phyloP scores from a whole-genome alignment of 2,888 invertebrate genomes.

The Leptodirus hochenwartii region DNA sequence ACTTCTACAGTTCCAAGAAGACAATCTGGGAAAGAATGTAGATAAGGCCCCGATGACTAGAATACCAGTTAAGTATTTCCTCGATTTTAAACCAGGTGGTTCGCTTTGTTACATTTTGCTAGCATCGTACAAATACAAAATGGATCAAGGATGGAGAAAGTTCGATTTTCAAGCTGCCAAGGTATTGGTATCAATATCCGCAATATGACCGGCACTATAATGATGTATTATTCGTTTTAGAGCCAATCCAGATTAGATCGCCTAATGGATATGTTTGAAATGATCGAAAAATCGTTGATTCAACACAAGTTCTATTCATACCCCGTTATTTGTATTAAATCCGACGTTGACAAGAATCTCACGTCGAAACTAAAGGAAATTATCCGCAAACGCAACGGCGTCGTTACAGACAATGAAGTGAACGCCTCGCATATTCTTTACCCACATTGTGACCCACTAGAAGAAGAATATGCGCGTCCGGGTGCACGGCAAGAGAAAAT shows the following conservation, averaged over 20 bases:
- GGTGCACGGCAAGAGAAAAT: constrained; percentile 53
- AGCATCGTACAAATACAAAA: constrained; percentile 88
- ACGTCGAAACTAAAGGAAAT: constrained; percentile 72
- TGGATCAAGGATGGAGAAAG: constrained; percentile 87
- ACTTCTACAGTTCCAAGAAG: constrained; percentile 90
- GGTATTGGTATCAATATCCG: no score
- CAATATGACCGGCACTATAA: no score
- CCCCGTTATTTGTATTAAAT: constrained; percentile 63
- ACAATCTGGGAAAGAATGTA: constrained; percentile 83
- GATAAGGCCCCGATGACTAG: constrained; percentile 74
- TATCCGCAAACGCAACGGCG: constrained; percentile 70
- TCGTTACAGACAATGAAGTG: constrained; percentile 55
- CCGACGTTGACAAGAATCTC: constrained; percentile 68
- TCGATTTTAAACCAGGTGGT: constrained; percentile 89
- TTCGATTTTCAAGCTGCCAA: constrained; percentile 80
- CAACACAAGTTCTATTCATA: constrained; percentile 61
- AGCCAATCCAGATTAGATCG: constrained; percentile 80
- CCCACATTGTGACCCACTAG: constrained; percentile 64
- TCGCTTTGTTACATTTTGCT: constrained; percentile 83
- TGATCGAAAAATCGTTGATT: constrained; percentile 67
- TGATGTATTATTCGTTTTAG: no score
- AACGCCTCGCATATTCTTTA: constrained; percentile 85
- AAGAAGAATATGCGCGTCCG: constrained; percentile 81
- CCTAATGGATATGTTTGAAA: constrained; percentile 83
- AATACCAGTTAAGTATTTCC: constrained; percentile 80